Conservation (phyloP, 1,140 invertebrate genomes). For the Drosophila setifemur region DNA sequence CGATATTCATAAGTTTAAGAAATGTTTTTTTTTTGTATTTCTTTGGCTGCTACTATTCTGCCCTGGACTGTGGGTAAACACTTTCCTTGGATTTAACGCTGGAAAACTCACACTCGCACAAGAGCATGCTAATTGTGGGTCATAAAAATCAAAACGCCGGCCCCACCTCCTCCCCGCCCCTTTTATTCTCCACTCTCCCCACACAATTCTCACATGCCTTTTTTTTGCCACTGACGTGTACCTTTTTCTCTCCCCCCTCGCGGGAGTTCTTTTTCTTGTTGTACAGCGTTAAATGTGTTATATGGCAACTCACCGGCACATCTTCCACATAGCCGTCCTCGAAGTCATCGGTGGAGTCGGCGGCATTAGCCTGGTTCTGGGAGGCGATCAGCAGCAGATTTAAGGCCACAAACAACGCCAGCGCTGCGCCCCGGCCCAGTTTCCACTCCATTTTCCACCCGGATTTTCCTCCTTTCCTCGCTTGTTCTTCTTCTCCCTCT, state of each 20-base stretch:
- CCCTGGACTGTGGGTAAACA: slow-evolving; percentile 24
- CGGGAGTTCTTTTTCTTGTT: no score
- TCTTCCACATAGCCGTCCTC: slow-evolving; percentile 76
- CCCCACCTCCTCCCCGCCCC: background rate
- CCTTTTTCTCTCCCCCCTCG: slow-evolving; percentile 38
- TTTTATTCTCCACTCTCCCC: background rate
- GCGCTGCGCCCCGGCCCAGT: slow-evolving; percentile 46
- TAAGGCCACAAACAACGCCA: slow-evolving; percentile 52
- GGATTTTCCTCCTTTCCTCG: slow-evolving; percentile 24
- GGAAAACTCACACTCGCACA: slow-evolving; percentile 32
- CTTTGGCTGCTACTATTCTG: background rate
- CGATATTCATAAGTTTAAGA: background rate
- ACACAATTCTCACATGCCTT: slow-evolving; percentile 6
- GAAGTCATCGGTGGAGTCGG: slow-evolving; percentile 55
- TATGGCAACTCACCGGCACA: slow-evolving; percentile 61
- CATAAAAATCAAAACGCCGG: slow-evolving; percentile 40
- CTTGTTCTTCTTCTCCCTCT: no score
- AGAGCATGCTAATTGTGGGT: slow-evolving; percentile 38
- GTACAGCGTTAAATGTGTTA: no score
- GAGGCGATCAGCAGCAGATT: slow-evolving; percentile 18
- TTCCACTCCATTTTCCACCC: slow-evolving; percentile 55
- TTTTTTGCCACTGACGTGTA: slow-evolving; percentile 71
- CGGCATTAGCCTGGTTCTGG: background rate
- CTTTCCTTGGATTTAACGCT: slow-evolving; percentile 37
- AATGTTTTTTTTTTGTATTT: background rate